Conservation (phyloP, 2,888 invertebrate genomes). For the Metalampra italica region DNA sequence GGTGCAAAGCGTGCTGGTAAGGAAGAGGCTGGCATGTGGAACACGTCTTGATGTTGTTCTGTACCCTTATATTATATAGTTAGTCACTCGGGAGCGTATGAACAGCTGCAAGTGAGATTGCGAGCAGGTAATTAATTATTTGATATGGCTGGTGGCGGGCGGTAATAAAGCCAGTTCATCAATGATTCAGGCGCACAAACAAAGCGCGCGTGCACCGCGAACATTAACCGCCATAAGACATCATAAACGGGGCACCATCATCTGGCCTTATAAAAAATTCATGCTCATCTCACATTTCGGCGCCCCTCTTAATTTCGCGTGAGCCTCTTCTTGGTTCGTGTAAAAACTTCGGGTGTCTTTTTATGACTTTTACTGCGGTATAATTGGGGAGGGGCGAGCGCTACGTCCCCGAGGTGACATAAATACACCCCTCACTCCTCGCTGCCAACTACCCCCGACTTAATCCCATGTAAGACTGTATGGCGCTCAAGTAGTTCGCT, state of each 20-base stretch:
- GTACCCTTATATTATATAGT: background rate
- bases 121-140: slow-evolving; percentile 61
- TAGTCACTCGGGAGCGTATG: background rate
- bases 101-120: background rate
- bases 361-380: slow-evolving; percentile 80
- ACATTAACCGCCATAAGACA: slow-evolving; percentile 76
- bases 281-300: slow-evolving; percentile 78
- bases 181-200: slow-evolving; percentile 70
- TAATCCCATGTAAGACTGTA: slow-evolving; percentile 75
- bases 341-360: slow-evolving; percentile 79
- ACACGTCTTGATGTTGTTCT: too few relatives aligned
- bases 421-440: slow-evolving; percentile 68
- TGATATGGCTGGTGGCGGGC: slow-evolving; percentile 52
- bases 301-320: slow-evolving; percentile 79
- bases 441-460: slow-evolving; percentile 59
- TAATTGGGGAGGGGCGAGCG: slow-evolving; percentile 77
- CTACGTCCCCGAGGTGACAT: slow-evolving; percentile 76
- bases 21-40: too few relatives aligned
- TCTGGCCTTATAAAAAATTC: slow-evolving; percentile 78
- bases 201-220: slow-evolving; percentile 66
- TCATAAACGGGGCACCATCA: slow-evolving; percentile 78
- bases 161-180: slow-evolving; percentile 67
- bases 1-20: too few relatives aligned
- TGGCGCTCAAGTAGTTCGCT: slow-evolving; percentile 55
- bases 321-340: slow-evolving; percentile 75